These are phyloP conservation scores for Laterallus jamaicensis DNA, from an alignment of 2,113 vertebrate genomes.

Conservation along the genomic window DNA sequence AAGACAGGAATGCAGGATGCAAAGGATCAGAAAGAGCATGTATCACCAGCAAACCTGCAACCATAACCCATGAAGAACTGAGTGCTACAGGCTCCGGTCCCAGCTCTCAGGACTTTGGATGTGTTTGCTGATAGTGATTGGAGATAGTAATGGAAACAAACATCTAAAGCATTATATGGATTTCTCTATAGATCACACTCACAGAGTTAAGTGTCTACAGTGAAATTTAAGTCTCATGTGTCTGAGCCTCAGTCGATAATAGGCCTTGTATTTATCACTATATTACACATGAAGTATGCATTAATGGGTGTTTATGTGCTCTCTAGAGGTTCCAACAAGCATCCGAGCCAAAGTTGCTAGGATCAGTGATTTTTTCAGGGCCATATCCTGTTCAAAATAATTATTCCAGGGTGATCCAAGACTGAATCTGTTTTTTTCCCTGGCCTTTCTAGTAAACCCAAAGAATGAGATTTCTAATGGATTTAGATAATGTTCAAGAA, in stretches of 20 bases:
- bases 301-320: background rate
- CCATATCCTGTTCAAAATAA: background rate
- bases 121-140: background rate
- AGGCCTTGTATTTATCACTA: background rate
- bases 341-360: background rate
- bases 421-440: background rate
- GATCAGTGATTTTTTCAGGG: background rate
- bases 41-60: background rate
- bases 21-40: background rate
- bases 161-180: background rate
- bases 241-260: background rate
- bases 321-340: background rate
- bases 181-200: background rate
- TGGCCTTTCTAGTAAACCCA: background rate
- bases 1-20: background rate
- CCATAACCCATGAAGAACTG: background rate
- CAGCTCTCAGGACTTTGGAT: background rate
- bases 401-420: background rate
- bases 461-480: background rate
- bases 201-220: background rate
- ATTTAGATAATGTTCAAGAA: background rate
- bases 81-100: background rate
- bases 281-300: background rate
- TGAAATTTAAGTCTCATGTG: background rate
- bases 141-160: background rate